A percentile compares a stretch with the other conserved stretches of the same genome.
phyloP scores from a whole-genome alignment of 2,797 vertebrate genomes.

The Spea hammondii region DNA sequence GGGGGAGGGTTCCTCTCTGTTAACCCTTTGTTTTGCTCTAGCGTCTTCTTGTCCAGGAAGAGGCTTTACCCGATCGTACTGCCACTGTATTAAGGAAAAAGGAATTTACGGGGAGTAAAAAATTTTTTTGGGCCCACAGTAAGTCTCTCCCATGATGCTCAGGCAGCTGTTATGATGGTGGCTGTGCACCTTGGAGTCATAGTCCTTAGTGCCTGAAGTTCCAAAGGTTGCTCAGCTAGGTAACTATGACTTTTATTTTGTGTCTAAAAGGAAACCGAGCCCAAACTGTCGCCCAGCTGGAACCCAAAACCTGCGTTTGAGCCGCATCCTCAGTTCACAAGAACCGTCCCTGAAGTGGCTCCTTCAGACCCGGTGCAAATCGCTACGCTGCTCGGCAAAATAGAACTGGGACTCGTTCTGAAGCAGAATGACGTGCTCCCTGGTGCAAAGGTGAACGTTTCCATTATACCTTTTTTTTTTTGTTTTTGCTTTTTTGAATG shows the following conservation, averaged over 20 bases:
- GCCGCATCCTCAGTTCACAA: slow-evolving; percentile 93
- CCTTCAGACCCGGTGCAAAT: slow-evolving; percentile 91
- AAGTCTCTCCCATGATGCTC: too few species aligned
- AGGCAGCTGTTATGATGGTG: too few species aligned
- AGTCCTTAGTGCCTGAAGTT: too few species aligned
- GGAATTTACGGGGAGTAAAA: too few species aligned
- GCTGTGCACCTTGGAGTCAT: too few species aligned
- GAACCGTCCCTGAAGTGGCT: slow-evolving; percentile 78
- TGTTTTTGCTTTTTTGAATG: not conserved
- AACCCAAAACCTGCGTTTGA: slow-evolving; percentile 96
- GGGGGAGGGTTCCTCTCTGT: too few species aligned
- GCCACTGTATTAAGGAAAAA: too few species aligned
- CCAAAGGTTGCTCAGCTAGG: too few species aligned
- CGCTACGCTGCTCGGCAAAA: slow-evolving; percentile 81
- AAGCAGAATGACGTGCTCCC: slow-evolving; percentile 95
- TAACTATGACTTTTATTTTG: not conserved
- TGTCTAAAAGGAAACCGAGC: slow-evolving; percentile 84
- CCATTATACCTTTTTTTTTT: not conserved
- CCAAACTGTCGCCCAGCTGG: slow-evolving; percentile 97
- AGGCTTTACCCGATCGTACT: too few species aligned
- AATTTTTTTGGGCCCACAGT: too few species aligned
- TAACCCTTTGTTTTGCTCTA: too few species aligned
- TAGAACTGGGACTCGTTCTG: slow-evolving; percentile 87
- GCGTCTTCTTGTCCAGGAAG: too few species aligned
- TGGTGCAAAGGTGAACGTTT: slow-evolving; percentile 86